A percentile compares a stretch with the other conserved stretches of the same genome.
phyloP scores from a whole-genome alignment of 2,888 invertebrate species.

The Tipula helvola region DNA sequence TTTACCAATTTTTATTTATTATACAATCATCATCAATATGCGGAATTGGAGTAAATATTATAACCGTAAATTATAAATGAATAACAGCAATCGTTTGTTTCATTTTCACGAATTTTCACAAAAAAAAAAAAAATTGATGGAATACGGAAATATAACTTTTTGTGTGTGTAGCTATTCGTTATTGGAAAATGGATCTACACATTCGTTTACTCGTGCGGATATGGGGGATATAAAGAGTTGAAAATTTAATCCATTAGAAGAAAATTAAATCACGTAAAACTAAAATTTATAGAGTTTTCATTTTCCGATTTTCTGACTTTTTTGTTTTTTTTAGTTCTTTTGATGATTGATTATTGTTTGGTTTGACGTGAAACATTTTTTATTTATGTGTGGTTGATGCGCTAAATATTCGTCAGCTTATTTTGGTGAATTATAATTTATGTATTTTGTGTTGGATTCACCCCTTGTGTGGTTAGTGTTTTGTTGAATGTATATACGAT shows the following conservation, averaged over 20 bases:
- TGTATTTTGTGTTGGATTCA: background rate
- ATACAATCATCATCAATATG: background rate
- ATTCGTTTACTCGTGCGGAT: background rate
- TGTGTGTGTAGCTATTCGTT: background rate
- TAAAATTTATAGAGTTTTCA: background rate
- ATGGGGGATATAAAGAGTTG: background rate
- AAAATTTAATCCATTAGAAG: background rate
- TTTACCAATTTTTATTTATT: background rate
- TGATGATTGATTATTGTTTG: background rate
- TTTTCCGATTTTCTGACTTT: background rate
- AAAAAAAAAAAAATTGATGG: background rate
- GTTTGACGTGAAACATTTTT: background rate
- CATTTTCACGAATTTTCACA: background rate
- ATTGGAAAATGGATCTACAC: background rate
- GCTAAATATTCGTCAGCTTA: background rate
- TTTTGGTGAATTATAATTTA: background rate
- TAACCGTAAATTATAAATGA: background rate
- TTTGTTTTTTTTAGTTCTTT: background rate
- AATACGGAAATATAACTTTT: background rate
- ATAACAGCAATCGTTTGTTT: background rate
- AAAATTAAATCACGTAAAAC: constrained; percentile 4
- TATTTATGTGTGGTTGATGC: background rate
- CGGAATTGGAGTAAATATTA: background rate
- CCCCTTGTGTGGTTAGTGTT: background rate
- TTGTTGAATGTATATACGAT: background rate